phyloP scores from a whole-genome alignment of 2,888 invertebrate genomes.

The Zele albiditarsus region DNA sequence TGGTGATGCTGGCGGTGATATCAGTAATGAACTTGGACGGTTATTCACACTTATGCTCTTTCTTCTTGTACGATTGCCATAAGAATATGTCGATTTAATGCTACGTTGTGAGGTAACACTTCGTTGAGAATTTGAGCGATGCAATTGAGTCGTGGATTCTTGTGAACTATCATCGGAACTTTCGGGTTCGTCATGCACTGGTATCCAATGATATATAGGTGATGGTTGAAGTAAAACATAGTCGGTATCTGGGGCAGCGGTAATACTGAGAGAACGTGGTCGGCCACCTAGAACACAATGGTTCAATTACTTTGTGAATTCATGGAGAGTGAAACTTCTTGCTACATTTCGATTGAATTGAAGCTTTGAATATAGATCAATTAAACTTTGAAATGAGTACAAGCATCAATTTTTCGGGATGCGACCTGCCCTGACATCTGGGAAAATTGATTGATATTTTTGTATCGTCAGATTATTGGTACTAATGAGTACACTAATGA shows the following conservation, averaged over 20 bases:
- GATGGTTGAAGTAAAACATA: constrained; percentile 76
- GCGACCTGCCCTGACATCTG: constrained; percentile 64
- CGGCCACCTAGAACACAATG: constrained; percentile 62
- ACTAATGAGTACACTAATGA: constrained; percentile 32
- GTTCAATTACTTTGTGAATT: constrained; percentile 10
- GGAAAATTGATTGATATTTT: constrained; percentile 36
- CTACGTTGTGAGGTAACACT: constrained; percentile 65
- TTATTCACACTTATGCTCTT: constrained; percentile 45
- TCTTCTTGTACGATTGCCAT: constrained; percentile 45
- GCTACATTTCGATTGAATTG: neutral
- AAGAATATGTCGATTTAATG: constrained; percentile 59
- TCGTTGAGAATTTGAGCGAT: constrained; percentile 65
- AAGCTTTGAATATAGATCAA: neutral
- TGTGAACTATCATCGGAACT: constrained; percentile 72
- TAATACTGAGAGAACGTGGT: constrained; percentile 69
- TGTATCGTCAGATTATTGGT: neutral
- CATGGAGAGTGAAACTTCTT: neutral
- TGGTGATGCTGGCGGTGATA: constrained; percentile 67
- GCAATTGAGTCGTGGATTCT: constrained; percentile 63
- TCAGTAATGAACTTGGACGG: constrained; percentile 62
- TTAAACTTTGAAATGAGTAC: constrained; percentile 6
- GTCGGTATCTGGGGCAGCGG: constrained; percentile 74
- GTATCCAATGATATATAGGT: constrained; percentile 75
- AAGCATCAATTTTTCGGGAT: neutral
- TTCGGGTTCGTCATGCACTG: constrained; percentile 72